These are phyloP conservation scores for Bilobella aurantiaca DNA, from an alignment of 1,140 invertebrate genomes.

Conservation along the genomic window DNA sequence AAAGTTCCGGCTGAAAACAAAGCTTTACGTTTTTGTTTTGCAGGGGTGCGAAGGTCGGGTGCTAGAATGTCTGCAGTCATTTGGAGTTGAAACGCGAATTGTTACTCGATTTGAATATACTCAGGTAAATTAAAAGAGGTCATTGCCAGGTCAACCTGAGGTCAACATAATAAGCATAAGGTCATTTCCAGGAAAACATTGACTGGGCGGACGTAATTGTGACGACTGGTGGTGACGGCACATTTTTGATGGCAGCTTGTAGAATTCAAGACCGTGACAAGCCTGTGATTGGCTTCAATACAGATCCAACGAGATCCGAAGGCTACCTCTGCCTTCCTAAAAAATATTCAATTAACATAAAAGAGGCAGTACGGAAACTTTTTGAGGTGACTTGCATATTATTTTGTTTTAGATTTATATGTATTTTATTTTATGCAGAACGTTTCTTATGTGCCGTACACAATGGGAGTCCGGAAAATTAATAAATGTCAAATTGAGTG, in stretches of 20 bases:
- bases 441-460: not conserved
- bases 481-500: constrained; percentile 11
- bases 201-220: constrained; percentile 90
- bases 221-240: constrained; percentile 95
- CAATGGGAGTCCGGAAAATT: not conserved
- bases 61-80: constrained; percentile 52
- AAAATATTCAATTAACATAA: constrained; percentile 57
- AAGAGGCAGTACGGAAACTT: constrained; percentile 56
- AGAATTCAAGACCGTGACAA: constrained; percentile 61
- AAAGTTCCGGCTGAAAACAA: not conserved
- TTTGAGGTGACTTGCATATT: constrained; percentile 50
- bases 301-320: constrained; percentile 86
- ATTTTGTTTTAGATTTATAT: no score
- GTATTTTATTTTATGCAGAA: no score
- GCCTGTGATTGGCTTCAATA: constrained; percentile 94
- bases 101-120: constrained; percentile 64
- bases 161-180: no score
- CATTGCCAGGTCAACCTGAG: not conserved
- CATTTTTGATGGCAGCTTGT: constrained; percentile 87
- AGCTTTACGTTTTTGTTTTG: not conserved
- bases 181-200: constrained; percentile 48
- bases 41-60: constrained; percentile 56
- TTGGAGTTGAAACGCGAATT: constrained; percentile 67
- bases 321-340: constrained; percentile 82
- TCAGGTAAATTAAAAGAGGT: constrained; percentile 36